phyloP scores from a whole-genome alignment of 2,113 vertebrate species.

The Cololabis saira region DNA sequence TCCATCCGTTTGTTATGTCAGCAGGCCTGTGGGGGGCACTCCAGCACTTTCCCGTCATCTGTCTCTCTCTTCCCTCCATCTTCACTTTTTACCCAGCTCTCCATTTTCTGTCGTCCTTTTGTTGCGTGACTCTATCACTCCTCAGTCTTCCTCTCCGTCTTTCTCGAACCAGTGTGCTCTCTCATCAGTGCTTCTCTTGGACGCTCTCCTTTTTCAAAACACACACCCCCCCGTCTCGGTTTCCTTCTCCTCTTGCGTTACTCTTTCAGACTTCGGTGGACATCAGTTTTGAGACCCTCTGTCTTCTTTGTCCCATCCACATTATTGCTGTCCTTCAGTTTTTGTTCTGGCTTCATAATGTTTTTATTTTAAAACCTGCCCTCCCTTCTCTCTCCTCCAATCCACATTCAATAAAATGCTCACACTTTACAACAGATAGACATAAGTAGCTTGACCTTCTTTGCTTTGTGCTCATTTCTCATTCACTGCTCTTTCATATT shows the following conservation, averaged over 20 bases:
- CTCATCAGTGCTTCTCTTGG: conserved; percentile 60
- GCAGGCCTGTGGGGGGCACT: conserved; percentile 74
- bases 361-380: conserved; percentile 22
- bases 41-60: conserved; percentile 54
- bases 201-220: conserved; percentile 3
- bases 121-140: conserved; percentile 69
- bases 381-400: conserved; percentile 7
- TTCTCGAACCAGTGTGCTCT: conserved; percentile 65
- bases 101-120: conserved; percentile 69
- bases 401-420: conserved; percentile 44
- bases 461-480: conserved; percentile 39
- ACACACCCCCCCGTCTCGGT: conserved; percentile 24
- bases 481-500: conserved; percentile 56
- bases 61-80: conserved; percentile 36
- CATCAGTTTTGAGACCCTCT: conserved; percentile 44
- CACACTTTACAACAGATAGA: conserved; percentile 38
- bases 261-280: conserved; percentile 58
- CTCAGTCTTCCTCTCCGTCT: conserved; percentile 55
- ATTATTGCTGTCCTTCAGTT: conserved; percentile 48
- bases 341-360: conserved; percentile 46
- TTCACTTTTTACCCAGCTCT: conserved; percentile 47
- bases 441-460: conserved; percentile 45
- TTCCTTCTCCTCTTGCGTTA: conserved; percentile 43
- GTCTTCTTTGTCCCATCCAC: conserved; percentile 27
- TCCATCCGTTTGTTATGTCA: conserved; percentile 31